A percentile compares a stretch with the other conserved stretches of the same genome.
Evolutionary conservation across 1,140 invertebrate genomes (phyloP).

Genomic region (Meteorus sp.): DNA sequence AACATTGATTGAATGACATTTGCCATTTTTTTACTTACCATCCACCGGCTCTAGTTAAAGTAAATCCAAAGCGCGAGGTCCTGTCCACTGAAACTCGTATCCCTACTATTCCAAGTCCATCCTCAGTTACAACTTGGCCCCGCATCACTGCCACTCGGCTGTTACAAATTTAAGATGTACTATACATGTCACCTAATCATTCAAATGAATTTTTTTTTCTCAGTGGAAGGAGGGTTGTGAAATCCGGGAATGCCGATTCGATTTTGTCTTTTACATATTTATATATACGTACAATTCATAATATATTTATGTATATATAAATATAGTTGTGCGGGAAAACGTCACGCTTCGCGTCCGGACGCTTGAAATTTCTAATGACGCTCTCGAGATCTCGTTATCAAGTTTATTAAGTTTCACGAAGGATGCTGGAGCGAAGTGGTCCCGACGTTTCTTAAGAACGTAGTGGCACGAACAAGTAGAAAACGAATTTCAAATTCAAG

Average conservation of each 20-base stretch:
- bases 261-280: slow-evolving; percentile 1
- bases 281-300: no score
- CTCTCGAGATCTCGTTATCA: slow-evolving; percentile 24
- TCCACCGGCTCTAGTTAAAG: slow-evolving; percentile 88
- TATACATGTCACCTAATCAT: slow-evolving; percentile 38
- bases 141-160: slow-evolving; percentile 98
- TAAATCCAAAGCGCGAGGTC: slow-evolving; percentile 94
- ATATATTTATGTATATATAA: no score
- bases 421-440: slow-evolving; percentile 13
- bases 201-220: slow-evolving; percentile 5
- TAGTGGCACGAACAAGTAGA: neutral
- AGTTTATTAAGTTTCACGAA: slow-evolving; percentile 19
- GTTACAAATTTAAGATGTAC: slow-evolving; percentile 58
- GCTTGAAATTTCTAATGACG: slow-evolving; percentile 22
- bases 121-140: slow-evolving; percentile 90
- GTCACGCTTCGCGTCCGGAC: neutral
- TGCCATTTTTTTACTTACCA: slow-evolving; percentile 84
- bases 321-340: no score
- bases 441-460: neutral
- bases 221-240: neutral
- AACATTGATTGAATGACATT: no score
- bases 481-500: slow-evolving; percentile 10
- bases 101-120: slow-evolving; percentile 93
- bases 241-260: slow-evolving; percentile 16
- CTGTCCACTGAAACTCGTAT: slow-evolving; percentile 94